Base-by-base conservation (phyloP, 1,140 invertebrate species). In the Drosophila lacteicornis region DNA sequence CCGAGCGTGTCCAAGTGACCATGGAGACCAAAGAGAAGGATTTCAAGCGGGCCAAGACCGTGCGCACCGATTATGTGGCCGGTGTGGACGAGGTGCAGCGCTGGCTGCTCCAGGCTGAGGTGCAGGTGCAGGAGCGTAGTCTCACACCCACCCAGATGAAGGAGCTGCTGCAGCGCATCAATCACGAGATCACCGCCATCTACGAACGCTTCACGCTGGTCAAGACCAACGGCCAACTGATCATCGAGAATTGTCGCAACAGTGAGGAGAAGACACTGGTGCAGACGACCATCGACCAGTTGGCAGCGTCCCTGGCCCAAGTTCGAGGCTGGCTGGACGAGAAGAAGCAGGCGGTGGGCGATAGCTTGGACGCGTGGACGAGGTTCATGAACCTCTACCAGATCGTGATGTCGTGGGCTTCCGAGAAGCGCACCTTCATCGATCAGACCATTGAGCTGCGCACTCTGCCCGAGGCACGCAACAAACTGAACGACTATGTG, bases 21-120 rank as follows among this genome's bases (percentile, higher is more conserved):
- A 97, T 98, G 96, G 97, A 98, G 79, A 96, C 97, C 82, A 97
- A 97, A 91, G 95, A 97, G 76, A 95, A 96, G 82, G 97, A 98
- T 92, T 96, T 96, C 92, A 97, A 97, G 91, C 95, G 97, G 51
- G 97, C 97, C 8, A 95, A 95, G 79, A 97, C 97, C 17, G 94
- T 96, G 56, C 94, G 97, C 19, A 95, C 95, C 22, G 97, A 98
- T 63, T 98, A 97, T 92, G 91, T 95, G 9, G 93, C 94, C 17
- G 97, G 97, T 77, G 95, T 97, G 8, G 97, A 98, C 71, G 95
- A 95, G 62, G 94, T 98, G 2, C 96, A 97, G 79, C 94, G 94
- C 25, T 98, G 97, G 97, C 94, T 98, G 38, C 95, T 96, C 43
- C 94, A 96, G 49, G 96, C 97, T 0, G 97, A 98, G 91, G 93